Percentiles rank a stretch among this genome's conserved stretches.
These are phyloP conservation scores for Merodon equestris DNA, from an alignment of 2,888 invertebrate species.

Conservation along the genomic window DNA sequence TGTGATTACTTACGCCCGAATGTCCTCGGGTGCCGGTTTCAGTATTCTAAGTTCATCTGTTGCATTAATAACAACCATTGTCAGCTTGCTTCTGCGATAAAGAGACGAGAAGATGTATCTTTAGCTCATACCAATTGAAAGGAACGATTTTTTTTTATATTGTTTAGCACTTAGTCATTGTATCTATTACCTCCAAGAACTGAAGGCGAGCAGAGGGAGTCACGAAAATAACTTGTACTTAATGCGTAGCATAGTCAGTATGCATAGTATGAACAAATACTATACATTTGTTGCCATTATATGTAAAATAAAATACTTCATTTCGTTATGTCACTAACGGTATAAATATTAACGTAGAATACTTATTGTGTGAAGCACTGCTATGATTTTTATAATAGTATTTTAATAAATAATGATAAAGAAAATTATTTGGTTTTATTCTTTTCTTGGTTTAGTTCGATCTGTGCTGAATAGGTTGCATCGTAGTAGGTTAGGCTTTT, in stretches of 20 bases:
- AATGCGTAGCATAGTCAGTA: neutral
- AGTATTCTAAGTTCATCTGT: neutral
- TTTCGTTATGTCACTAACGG: too few relatives aligned
- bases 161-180: slow-evolving; percentile 22
- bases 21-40: slow-evolving; percentile 22
- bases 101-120: neutral
- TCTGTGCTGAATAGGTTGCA: too few relatives aligned
- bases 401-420: too few relatives aligned
- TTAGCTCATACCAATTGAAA: slow-evolving; percentile 5
- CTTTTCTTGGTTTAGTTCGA: too few relatives aligned
- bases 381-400: too few relatives aligned
- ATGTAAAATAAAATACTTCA: too few relatives aligned
- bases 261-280: too few relatives aligned
- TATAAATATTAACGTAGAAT: too few relatives aligned
- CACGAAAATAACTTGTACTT: slow-evolving; percentile 32
- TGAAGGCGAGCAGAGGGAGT: slow-evolving; percentile 23
- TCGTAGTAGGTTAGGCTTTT: too few relatives aligned
- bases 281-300: too few relatives aligned
- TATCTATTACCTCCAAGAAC: slow-evolving; percentile 52
- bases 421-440: too few relatives aligned
- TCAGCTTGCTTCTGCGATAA: slow-evolving; percentile 17
- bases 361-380: too few relatives aligned
- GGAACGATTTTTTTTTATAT: neutral
- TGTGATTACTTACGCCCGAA: slow-evolving; percentile 72
- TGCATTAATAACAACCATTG: neutral